These are phyloP conservation scores for Pipra filicauda DNA, from an alignment of 2,113 vertebrate species.

Conservation along the genomic window DNA sequence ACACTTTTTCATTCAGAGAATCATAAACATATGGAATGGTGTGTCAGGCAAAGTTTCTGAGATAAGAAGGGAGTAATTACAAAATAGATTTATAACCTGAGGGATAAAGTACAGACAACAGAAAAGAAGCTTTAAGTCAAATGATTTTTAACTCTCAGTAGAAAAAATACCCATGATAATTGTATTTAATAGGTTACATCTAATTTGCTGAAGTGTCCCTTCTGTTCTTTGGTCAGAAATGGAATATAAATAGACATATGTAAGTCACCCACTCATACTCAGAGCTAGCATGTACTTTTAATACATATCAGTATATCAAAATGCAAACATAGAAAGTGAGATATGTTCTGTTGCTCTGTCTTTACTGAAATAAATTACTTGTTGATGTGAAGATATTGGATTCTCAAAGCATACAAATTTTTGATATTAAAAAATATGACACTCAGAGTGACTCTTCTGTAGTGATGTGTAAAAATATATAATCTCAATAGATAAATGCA, in stretches of 20 bases:
- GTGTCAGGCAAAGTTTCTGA: constrained; percentile 80
- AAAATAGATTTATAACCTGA: constrained; percentile 77
- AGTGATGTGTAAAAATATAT: constrained; percentile 41
- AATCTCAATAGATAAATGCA: constrained; percentile 33
- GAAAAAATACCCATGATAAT: constrained; percentile 61
- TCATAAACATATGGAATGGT: constrained; percentile 82
- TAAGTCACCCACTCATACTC: background rate
- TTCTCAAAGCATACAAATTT: constrained; percentile 24
- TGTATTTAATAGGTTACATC: constrained; percentile 17
- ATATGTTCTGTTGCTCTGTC: background rate
- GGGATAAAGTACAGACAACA: constrained; percentile 66
- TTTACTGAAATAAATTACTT: constrained; percentile 48
- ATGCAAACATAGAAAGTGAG: background rate
- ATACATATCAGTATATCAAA: constrained; percentile 23
- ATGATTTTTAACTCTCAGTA: constrained; percentile 65
- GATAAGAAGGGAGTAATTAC: constrained; percentile 77
- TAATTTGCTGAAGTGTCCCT: constrained; percentile 42
- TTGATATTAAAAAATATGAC: constrained; percentile 26
- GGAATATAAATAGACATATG: constrained; percentile 3
- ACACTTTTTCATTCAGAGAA: constrained; percentile 81
- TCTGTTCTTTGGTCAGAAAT: constrained; percentile 10
- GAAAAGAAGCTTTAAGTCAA: constrained; percentile 67
- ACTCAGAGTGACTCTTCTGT: background rate
- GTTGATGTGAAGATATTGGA: constrained; percentile 32
- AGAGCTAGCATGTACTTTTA: constrained; percentile 26